These are phyloP conservation scores for Chymomyza costata DNA, from an alignment of 1,140 invertebrate species.

Conservation along the genomic window DNA sequence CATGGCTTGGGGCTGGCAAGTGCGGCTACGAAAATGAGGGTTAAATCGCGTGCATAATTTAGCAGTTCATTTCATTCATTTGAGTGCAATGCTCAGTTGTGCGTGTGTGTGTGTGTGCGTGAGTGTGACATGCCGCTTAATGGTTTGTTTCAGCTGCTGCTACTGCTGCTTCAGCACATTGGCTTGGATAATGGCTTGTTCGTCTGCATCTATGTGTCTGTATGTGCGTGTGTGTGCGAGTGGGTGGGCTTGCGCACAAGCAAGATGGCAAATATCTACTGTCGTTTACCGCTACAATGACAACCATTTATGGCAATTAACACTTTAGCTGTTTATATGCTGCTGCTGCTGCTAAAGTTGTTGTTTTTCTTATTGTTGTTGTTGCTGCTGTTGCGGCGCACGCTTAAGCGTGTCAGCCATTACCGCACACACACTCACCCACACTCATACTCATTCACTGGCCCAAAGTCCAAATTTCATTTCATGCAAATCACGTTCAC, in stretches of 20 bases:
- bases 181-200: constrained; percentile 19
- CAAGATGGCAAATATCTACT: constrained; percentile 68
- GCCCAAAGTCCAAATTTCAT: constrained; percentile 51
- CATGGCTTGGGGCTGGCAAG: too few relatives aligned
- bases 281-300: constrained; percentile 75
- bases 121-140: constrained; percentile 24
- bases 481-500: constrained; percentile 64
- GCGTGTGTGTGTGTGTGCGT: constrained; percentile 15
- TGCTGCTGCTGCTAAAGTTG: constrained; percentile 31
- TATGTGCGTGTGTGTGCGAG: constrained; percentile 22
- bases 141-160: constrained; percentile 16
- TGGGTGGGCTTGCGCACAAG: constrained; percentile 52
- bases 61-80: constrained; percentile 74
- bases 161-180: constrained; percentile 3
- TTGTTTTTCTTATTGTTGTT: constrained; percentile 8
- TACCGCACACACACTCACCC: constrained; percentile 30
- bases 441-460: constrained; percentile 5
- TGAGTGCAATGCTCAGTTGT: constrained; percentile 65
- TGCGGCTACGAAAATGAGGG: constrained; percentile 63
- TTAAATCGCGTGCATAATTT: constrained; percentile 74
- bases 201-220: constrained; percentile 4
- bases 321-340: constrained; percentile 75
- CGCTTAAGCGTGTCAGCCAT: constrained; percentile 69
- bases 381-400: constrained; percentile 21
- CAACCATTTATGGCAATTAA: constrained; percentile 76